These are phyloP conservation scores for Hiodon tergisus DNA, from an alignment of 2,113 vertebrate genomes.

Conservation along the genomic window DNA sequence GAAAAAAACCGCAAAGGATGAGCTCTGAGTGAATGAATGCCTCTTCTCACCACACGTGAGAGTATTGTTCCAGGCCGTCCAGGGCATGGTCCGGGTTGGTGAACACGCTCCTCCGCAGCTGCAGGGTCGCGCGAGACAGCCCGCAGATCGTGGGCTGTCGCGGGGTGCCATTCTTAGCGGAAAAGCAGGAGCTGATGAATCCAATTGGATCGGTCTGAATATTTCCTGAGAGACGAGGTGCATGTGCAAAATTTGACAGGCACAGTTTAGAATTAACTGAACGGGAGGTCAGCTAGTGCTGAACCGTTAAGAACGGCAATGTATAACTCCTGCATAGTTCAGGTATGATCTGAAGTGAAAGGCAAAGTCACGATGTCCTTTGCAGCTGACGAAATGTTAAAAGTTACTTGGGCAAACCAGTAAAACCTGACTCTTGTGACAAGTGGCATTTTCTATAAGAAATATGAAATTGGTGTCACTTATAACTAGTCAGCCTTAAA, in stretches of 20 bases:
- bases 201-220: slow-evolving; percentile 76
- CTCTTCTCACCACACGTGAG: slow-evolving; percentile 75
- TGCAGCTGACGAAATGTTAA: too few relatives aligned
- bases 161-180: slow-evolving; percentile 76
- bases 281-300: background rate
- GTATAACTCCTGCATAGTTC: too few relatives aligned
- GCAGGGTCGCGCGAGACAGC: slow-evolving; percentile 67
- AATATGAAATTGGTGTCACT: too few relatives aligned
- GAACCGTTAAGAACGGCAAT: too few relatives aligned
- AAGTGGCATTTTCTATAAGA: too few relatives aligned
- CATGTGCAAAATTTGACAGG: background rate
- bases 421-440: too few relatives aligned
- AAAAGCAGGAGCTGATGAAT: slow-evolving; percentile 77
- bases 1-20: too few relatives aligned
- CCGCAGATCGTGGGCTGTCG: slow-evolving; percentile 76
- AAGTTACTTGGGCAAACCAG: background rate
- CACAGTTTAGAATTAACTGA: background rate
- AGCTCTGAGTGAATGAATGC: background rate
- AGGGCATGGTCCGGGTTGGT: slow-evolving; percentile 80
- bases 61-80: slow-evolving; percentile 75
- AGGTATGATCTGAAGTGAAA: too few relatives aligned
- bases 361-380: too few relatives aligned
- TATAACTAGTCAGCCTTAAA: too few relatives aligned
- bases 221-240: slow-evolving; percentile 52
- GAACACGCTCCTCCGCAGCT: slow-evolving; percentile 69